These are phyloP conservation scores for Lepus timidus DNA, from an alignment of 2,113 vertebrate genomes.

Conservation along the genomic window DNA sequence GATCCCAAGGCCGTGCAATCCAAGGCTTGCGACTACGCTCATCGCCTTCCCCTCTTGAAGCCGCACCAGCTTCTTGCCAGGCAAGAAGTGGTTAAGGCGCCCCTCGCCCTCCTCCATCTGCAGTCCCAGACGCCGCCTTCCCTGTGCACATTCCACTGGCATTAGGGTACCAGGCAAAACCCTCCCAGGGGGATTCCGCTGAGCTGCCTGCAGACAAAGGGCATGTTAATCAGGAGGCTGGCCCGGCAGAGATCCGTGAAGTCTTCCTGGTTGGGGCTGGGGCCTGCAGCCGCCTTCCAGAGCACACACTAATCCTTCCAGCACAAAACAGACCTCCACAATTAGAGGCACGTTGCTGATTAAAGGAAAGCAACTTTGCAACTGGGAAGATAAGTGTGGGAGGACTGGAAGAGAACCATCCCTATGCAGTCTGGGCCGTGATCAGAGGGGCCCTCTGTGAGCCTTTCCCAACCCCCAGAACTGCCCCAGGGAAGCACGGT, in stretches of 20 bases:
- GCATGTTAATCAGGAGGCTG: background rate
- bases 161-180: conserved; percentile 54
- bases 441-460: background rate
- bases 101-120: background rate
- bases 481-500: accelerated
- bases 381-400: background rate
- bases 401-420: background rate
- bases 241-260: background rate
- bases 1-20: accelerated
- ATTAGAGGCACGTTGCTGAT: background rate
- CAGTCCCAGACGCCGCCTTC: background rate
- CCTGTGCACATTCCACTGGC: background rate
- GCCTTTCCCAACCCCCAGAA: background rate
- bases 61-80: accelerated
- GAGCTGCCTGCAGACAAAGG: background rate
- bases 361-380: background rate
- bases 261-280: background rate
- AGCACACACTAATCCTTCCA: background rate
- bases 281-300: background rate
- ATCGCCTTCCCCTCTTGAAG: accelerated
- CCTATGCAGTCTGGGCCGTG: accelerated
- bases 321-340: background rate
- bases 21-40: accelerated
- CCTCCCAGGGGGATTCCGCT: background rate
- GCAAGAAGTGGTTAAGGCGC: background rate